phyloP scores from a whole-genome alignment of 2,888 invertebrate genomes.

The Mellilla xanthometata region DNA sequence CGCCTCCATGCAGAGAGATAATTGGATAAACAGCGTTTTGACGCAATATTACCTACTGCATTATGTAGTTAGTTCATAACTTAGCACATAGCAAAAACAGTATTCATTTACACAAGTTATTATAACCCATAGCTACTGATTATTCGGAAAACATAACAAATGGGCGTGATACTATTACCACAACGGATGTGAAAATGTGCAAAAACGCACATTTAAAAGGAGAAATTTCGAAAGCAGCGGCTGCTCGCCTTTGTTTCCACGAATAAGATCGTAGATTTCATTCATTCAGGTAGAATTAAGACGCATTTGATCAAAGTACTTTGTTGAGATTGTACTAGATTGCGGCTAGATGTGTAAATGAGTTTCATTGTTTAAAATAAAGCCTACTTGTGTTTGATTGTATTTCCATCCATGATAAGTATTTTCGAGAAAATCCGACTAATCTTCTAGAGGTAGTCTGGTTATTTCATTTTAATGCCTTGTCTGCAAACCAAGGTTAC shows the following conservation, averaged over 20 bases:
- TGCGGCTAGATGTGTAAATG: too few relatives aligned
- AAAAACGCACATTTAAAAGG: constrained; percentile 23
- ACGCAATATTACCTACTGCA: constrained; percentile 19
- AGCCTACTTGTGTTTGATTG: too few relatives aligned
- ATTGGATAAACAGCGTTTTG: constrained; percentile 35
- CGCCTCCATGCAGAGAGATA: constrained; percentile 38
- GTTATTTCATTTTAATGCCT: constrained; percentile 4
- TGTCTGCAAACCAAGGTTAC: constrained; percentile 15
- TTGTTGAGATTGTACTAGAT: neutral
- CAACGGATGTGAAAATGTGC: constrained; percentile 16
- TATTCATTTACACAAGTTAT: too few relatives aligned
- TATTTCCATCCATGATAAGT: too few relatives aligned
- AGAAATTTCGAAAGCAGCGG: constrained; percentile 29
- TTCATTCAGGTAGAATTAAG: neutral
- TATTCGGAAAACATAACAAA: neutral
- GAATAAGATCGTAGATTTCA: constrained; percentile 10
- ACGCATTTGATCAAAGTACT: neutral
- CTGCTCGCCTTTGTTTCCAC: constrained; percentile 24
- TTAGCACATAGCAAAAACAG: neutral
- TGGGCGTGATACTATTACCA: constrained; percentile 3
- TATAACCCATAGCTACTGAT: too few relatives aligned
- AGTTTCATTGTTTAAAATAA: too few relatives aligned
- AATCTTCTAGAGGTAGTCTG: neutral
- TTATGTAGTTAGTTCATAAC: constrained; percentile 16
- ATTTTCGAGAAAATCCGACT: too few relatives aligned